phyloP scores from a whole-genome alignment of 2,797 vertebrate genomes.

The Acridotheres tristis region DNA sequence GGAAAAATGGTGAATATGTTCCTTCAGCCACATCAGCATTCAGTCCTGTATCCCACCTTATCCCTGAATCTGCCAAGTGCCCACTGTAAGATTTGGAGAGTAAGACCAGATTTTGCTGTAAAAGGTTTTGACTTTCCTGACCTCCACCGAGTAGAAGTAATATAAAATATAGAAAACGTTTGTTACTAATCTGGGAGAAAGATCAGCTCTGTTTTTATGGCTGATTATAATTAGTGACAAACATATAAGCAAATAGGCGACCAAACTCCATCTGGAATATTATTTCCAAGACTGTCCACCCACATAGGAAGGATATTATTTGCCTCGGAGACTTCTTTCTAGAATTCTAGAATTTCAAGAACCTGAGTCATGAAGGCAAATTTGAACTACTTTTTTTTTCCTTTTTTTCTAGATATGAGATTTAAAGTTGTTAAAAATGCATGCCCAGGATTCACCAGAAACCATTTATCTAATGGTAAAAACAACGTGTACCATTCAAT shows the following conservation, averaged over 20 bases:
- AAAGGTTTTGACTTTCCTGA: neutral
- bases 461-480: neutral
- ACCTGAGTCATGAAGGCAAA: slow-evolving; percentile 1
- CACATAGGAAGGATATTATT: slow-evolving; percentile 21
- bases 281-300: slow-evolving; percentile 31
- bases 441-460: neutral
- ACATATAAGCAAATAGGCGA: neutral
- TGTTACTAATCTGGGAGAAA: neutral
- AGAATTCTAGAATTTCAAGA: neutral
- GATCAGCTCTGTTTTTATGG: neutral
- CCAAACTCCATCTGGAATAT: slow-evolving; percentile 44
- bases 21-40: neutral
- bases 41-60: neutral
- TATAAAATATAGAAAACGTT: neutral
- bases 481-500: neutral
- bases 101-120: neutral
- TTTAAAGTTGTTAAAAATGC: neutral
- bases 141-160: neutral
- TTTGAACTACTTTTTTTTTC: neutral
- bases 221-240: slow-evolving; percentile 41
- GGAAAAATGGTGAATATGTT: neutral
- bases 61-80: neutral
- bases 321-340: slow-evolving; percentile 19
- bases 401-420: neutral
- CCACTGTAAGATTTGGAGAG: neutral